These are phyloP conservation scores for Camponotus fellah DNA, from an alignment of 2,888 invertebrate species.

Conservation along the genomic window DNA sequence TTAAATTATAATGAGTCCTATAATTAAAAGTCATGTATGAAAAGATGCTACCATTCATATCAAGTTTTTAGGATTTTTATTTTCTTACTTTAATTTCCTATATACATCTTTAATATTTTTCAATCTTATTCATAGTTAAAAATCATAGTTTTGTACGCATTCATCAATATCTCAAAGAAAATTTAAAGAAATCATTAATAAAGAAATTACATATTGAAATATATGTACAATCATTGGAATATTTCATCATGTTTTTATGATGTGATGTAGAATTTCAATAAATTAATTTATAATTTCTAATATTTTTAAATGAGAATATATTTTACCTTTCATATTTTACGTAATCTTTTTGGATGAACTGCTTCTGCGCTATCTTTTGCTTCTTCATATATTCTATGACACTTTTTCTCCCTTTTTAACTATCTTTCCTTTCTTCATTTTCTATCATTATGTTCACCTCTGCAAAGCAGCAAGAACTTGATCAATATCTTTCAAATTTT, in stretches of 20 bases:
- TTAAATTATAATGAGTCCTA: constrained; percentile 9
- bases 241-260: background rate
- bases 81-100: constrained; percentile 37
- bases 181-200: background rate
- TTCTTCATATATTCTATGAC: constrained; percentile 82
- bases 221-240: background rate
- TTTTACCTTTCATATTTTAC: constrained; percentile 85
- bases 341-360: constrained; percentile 77
- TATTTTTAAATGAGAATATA: no score
- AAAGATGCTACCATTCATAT: no score
- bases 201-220: background rate
- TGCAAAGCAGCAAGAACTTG: constrained; percentile 84
- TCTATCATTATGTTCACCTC: constrained; percentile 81
- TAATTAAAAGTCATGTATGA: background rate
- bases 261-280: background rate
- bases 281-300: background rate
- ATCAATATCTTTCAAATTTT: constrained; percentile 87
- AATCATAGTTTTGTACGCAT: background rate
- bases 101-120: background rate
- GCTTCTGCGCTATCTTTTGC: constrained; percentile 68
- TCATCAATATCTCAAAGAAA: no score
- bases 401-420: constrained; percentile 84
- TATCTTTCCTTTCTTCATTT: constrained; percentile 77
- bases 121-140: background rate
- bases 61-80: constrained; percentile 11